A percentile compares a stretch with the other conserved stretches of the same genome.
Conservation (phyloP, 2,113 vertebrate species). For the Laterallus jamaicensis region DNA sequence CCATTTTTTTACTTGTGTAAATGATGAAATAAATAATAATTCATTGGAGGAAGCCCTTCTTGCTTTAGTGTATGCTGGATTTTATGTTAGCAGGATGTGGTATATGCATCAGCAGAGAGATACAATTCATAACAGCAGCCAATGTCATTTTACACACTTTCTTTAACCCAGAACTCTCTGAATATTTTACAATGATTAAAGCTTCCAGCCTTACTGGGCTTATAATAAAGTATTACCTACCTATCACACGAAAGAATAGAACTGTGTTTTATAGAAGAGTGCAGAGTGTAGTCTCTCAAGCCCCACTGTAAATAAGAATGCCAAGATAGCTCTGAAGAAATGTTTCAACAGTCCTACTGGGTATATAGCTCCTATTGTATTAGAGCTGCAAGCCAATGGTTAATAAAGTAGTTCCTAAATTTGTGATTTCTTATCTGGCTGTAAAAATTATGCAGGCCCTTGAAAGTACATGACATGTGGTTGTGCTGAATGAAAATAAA, state of each 20-base stretch:
- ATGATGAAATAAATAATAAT: neutral
- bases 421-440: neutral
- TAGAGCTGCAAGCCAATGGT: neutral
- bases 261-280: neutral
- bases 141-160: neutral
- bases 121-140: neutral
- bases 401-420: constrained; percentile 7
- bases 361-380: neutral
- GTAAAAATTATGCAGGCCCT: neutral
- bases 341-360: neutral
- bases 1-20: neutral
- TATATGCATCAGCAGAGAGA: neutral
- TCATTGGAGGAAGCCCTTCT: neutral
- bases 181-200: neutral
- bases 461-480: neutral
- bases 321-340: neutral
- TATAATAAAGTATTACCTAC: neutral
- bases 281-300: neutral
- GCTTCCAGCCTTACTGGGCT: neutral
- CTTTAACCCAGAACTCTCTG: neutral
- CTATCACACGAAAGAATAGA: neutral
- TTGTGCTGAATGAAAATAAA: neutral
- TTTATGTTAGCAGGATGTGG: neutral
- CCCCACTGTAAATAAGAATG: neutral
- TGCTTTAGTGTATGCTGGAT: neutral